Conservation (phyloP, 2,888 invertebrate genomes). For the Eledona agricola region DNA sequence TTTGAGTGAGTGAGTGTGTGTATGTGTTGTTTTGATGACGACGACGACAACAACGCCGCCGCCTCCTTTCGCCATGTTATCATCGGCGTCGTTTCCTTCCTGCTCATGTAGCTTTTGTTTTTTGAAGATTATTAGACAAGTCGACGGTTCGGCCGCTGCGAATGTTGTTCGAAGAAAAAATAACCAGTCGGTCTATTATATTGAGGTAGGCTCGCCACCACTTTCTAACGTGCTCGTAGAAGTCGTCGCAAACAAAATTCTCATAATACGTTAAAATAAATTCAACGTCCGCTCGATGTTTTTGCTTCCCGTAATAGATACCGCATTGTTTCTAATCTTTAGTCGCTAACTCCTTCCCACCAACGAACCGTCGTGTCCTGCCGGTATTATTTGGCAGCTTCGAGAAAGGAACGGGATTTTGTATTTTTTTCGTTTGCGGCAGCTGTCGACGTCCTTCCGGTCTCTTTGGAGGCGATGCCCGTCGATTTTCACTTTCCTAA, state of each 20-base stretch:
- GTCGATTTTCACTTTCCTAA: no score
- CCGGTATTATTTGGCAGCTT: conserved; percentile 31
- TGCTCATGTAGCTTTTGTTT: not conserved
- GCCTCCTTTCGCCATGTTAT: conserved; percentile 17
- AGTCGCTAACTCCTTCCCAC: conserved; percentile 24
- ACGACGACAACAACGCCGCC: no score
- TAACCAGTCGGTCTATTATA: conserved; percentile 10
- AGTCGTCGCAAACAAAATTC: conserved; percentile 30
- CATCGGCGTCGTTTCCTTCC: not conserved
- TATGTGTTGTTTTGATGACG: no score
- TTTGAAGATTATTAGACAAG: conserved; percentile 15
- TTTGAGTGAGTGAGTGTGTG: no score
- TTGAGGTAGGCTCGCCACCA: conserved; percentile 24
- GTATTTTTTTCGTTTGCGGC: no score
- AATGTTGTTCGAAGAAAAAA: no score
- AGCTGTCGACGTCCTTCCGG: no score
- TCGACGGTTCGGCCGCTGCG: no score
- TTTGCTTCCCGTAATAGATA: conserved; percentile 34
- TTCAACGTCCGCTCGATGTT: conserved; percentile 34
- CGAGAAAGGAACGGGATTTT: no score
- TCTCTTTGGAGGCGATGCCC: no score
- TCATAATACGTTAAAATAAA: conserved; percentile 30
- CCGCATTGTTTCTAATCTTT: conserved; percentile 37
- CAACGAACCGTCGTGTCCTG: conserved; percentile 8
- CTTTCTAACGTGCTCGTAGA: conserved; percentile 29